Evolutionary conservation across 2,888 invertebrate species (phyloP), one percentile per base, ranked within the genome.

Genomic region (Eumacrocentrus americanus): DNA sequence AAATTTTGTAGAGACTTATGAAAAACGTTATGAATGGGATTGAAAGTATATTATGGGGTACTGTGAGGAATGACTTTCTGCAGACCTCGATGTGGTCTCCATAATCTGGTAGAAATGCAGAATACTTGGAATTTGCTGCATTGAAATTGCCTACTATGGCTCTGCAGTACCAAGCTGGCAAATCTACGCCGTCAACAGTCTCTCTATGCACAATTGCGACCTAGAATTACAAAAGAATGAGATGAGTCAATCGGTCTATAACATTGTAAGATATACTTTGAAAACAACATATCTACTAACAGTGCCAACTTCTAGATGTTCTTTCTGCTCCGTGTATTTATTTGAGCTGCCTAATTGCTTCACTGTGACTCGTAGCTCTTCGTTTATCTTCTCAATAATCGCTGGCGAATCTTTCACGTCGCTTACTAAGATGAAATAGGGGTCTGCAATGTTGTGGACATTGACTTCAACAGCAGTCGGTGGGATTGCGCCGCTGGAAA

Each of bases 391-490:
- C 7, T 63, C 38, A 12, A 70, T 52, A 18, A 44, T 56, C 4
- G 54, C 38, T 1, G 35, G 16, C 38, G 69, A 62, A 37, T 56
- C 34, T 3, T 67, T 42, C 1, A 54, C 55, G 47, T 72, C 60
- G 42, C 64, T 64, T 3, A 77, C 68, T 63, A 68, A 61, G 11
- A 79, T 70, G 3, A 59, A 51, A 12, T 69, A 75, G 2, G 77
- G 78, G 67, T 68, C 72, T 18, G 72, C 35, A 25, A 76, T 60
- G 52, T 72, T 73, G 6, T 73, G 73, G 5, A 78, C 67, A 62
- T 61, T 67, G 16, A 79, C 57, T 34, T 66, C 57, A 0, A 69
- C 58, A 7, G 72, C 73, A 4, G 61, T 67, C 6, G 57, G 2
- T 25, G 70, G 69, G 18, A 71, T 58, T 18, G 50, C 14, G 12